Conservation (phyloP, 35 echinoderm and acorn worm species). For the Stichopus chloronotus region DNA sequence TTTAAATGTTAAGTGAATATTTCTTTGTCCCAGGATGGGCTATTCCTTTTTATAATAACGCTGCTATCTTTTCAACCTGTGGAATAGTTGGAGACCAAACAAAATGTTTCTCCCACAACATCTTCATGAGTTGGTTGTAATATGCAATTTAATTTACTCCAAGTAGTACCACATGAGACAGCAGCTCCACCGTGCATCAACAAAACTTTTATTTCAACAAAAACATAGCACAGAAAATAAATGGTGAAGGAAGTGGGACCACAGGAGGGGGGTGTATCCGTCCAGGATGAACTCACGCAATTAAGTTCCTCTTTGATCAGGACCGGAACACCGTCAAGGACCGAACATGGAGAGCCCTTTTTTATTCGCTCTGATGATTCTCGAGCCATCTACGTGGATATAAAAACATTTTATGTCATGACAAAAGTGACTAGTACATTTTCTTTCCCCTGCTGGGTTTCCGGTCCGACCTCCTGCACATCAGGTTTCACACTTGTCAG, state of each 20-base stretch:
- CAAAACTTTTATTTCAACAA: background rate
- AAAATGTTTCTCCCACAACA: too few species aligned
- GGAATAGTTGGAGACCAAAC: too few species aligned
- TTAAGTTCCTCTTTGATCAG: conserved; percentile 84
- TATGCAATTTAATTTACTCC: too few species aligned
- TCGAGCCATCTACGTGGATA: conserved; percentile 72
- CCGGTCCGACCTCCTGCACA: too few species aligned
- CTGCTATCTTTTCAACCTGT: too few species aligned
- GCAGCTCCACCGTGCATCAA: background rate
- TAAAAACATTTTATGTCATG: background rate
- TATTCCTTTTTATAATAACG: too few species aligned
- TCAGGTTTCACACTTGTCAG: too few species aligned
- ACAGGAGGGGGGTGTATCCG: background rate
- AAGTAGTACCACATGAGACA: background rate
- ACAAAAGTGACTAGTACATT: too few species aligned
- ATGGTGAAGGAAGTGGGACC: background rate
- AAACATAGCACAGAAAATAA: background rate
- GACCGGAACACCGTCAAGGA: conserved; percentile 91
- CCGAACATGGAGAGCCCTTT: conserved; percentile 62
- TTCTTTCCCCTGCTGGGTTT: too few species aligned
- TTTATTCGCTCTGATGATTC: conserved; percentile 72
- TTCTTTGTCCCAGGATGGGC: too few species aligned
- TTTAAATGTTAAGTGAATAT: too few species aligned
- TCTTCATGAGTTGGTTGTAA: too few species aligned
- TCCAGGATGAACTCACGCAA: conserved; percentile 65